Evolutionary conservation across 2,888 invertebrate species (phyloP), one percentile per base, ranked within the genome.

Genomic region (Acrobeloides nanus): DNA sequence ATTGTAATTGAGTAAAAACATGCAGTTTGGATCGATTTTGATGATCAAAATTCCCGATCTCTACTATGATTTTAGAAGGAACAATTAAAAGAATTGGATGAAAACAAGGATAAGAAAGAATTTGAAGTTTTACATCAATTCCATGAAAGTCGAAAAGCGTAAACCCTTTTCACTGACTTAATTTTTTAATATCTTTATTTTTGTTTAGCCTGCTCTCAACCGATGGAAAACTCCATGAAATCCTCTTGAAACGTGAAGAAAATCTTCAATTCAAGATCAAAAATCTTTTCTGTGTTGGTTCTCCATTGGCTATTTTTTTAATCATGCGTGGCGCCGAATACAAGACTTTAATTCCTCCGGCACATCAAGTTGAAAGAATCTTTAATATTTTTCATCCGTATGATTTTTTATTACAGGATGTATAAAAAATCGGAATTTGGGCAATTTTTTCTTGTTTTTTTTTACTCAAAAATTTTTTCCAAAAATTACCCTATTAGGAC

Each of bases 211-310:
- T 68, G 38, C 42, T 64, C 17, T 46, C 54, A 4, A 56, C 59
- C 17, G 62, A 66, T 18, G 64, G 68, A 27, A 51, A 56, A 33
- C 51, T 67, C 5, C 50, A 61, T 12, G 15, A 21, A 20, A 48
- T 49, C 23, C 18, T 25, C 10, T 15, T 41, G n/a, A n/a, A n/a
- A n/a, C n/a, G n/a, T n/a, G n/a, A n/a, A n/a, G n/a, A n/a, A n/a
- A n/a, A n/a, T n/a, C n/a, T 57, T 18, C 21, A 15, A 8, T 48
- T 58, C 34, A 25, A 66, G 56, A 66, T 68, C 4, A 64, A 66
- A 33, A 61, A 63, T 39, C 51, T 71, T 21, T 72, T 72, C 55
- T 67, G 65, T 10, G 62, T 73, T 3, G 72, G 72, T 4, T 64
- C 65, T 4, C 68, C 72, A 1, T 57, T 73, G 4, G 68, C 61